phyloP scores from a whole-genome alignment of 2,113 vertebrate genomes.

The Nycticebus coucang region DNA sequence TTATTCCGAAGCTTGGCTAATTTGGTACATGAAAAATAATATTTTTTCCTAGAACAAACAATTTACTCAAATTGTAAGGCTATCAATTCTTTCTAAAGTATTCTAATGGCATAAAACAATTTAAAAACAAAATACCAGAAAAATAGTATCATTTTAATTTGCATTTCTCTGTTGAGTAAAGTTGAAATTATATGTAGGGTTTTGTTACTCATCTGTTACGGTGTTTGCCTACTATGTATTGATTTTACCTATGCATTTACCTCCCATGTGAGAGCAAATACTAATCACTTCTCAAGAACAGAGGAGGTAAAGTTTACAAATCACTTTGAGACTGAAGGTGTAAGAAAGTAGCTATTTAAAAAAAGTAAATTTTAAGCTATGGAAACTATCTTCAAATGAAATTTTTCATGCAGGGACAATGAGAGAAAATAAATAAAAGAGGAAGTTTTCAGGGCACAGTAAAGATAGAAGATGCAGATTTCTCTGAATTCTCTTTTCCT shows the following conservation, averaged over 20 bases:
- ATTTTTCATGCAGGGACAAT: not conserved
- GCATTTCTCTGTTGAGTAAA: not conserved
- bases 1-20: conserved; percentile 42
- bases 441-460: not conserved
- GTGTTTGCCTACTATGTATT: not conserved
- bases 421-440: not conserved
- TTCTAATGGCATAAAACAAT: not conserved
- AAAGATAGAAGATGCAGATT: not conserved
- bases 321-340: not conserved
- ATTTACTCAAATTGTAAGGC: conserved; percentile 32
- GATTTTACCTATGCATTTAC: not conserved
- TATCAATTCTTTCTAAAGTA: not conserved
- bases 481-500: not conserved
- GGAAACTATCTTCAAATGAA: not conserved
- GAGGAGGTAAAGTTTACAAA: not conserved
- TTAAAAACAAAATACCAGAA: not conserved
- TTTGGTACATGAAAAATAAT: not conserved
- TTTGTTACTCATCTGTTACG: not conserved
- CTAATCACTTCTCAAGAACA: not conserved
- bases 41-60: conserved; percentile 33
- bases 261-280: not conserved
- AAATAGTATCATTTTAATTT: not conserved
- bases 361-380: not conserved
- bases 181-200: not conserved
- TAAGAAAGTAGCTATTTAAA: not conserved